phyloP scores from a whole-genome alignment of 2,113 vertebrate genomes.

The Neomonachus schauinslandi region DNA sequence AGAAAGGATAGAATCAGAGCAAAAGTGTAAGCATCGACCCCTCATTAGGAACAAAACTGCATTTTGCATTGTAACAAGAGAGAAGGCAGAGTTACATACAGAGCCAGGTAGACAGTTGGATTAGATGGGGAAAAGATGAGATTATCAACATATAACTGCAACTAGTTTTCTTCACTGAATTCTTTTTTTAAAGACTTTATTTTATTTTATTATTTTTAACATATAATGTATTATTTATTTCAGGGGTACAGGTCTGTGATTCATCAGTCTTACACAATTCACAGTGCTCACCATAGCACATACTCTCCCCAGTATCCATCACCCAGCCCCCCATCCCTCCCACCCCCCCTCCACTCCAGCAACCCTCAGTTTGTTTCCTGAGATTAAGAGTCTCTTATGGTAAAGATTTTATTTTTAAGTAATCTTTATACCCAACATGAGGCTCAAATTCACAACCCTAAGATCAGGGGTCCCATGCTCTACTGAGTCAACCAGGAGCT shows the following conservation, averaged over 20 bases:
- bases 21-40: not conserved
- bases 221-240: too few relatives aligned
- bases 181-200: not conserved
- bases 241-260: too few relatives aligned
- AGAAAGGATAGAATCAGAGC: not conserved
- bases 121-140: not conserved
- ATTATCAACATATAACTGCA: not conserved
- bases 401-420: not conserved
- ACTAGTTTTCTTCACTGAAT: not conserved
- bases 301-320: too few relatives aligned
- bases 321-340: too few relatives aligned
- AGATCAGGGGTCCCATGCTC: not conserved
- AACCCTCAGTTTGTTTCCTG: too few relatives aligned
- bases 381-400: too few relatives aligned
- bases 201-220: not conserved
- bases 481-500: not conserved
- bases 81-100: not conserved
- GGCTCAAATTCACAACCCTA: not conserved
- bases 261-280: too few relatives aligned
- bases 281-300: too few relatives aligned
- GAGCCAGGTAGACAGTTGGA: not conserved
- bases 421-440: not conserved
- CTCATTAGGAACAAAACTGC: not conserved
- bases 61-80: not conserved
- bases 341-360: too few relatives aligned